Conservation (phyloP, 2,797 vertebrate genomes). For the Sebastes taczanowskii region DNA sequence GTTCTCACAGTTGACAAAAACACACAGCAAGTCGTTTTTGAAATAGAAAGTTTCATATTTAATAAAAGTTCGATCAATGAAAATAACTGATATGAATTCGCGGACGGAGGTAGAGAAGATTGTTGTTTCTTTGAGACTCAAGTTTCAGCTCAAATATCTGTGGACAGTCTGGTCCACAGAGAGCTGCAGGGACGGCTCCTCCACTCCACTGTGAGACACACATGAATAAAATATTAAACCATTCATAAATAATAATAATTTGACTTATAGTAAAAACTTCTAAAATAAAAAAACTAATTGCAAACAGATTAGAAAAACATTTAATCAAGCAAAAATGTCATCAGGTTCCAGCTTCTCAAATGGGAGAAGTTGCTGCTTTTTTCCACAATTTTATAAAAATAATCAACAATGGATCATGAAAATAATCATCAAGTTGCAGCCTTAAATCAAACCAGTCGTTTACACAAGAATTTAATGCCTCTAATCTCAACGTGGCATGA, state of each 20-base stretch:
- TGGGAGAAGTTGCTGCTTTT: no score
- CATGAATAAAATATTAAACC: background rate
- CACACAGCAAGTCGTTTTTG: background rate
- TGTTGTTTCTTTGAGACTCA: background rate
- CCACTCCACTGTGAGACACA: conserved; percentile 70
- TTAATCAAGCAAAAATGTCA: background rate
- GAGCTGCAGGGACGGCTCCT: conserved; percentile 67
- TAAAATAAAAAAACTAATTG: background rate
- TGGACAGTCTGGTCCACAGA: conserved; percentile 63
- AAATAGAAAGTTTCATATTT: conserved; percentile 23
- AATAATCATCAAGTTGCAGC: background rate
- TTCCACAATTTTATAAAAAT: background rate
- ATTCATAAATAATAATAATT: background rate
- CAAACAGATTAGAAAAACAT: background rate
- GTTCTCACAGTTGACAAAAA: background rate
- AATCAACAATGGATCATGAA: background rate
- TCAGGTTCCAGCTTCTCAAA: no score
- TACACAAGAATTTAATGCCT: background rate
- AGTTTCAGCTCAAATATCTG: conserved; percentile 28
- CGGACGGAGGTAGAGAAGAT: conserved; percentile 1
- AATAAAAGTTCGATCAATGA: background rate
- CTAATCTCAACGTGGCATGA: background rate
- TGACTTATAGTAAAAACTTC: background rate
- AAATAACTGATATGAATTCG: background rate
- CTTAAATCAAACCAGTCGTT: background rate